phyloP scores from a whole-genome alignment of 2,113 vertebrate species.

The Plestiodon gilberti region DNA sequence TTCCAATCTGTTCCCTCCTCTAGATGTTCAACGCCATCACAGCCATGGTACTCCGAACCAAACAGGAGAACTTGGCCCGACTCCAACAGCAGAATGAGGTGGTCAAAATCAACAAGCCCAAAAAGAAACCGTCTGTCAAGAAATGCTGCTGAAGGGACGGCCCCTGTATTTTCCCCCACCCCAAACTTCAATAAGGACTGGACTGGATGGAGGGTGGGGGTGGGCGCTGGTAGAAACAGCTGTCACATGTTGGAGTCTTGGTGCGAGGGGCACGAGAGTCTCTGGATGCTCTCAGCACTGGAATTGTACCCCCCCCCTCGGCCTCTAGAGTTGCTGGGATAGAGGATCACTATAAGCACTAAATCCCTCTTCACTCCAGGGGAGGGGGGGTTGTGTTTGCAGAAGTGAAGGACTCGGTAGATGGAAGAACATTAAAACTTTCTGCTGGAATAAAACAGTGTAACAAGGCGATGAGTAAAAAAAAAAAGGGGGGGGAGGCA shows the following conservation, averaged over 20 bases:
- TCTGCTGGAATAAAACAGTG: conserved; percentile 14
- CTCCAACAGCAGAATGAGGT: conserved; percentile 76
- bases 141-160: conserved; percentile 79
- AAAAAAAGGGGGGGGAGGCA: background rate
- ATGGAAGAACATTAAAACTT: background rate
- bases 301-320: background rate
- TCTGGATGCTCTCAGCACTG: background rate
- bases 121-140: conserved; percentile 78
- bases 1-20: too few relatives aligned
- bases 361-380: background rate
- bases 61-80: conserved; percentile 78
- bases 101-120: conserved; percentile 81
- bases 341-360: background rate
- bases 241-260: background rate
- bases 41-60: conserved; percentile 80
- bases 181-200: background rate
- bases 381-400: background rate
- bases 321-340: background rate
- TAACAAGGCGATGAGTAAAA: background rate
- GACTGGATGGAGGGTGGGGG: background rate
- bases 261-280: background rate
- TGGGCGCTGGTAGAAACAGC: background rate
- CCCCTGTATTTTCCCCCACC: background rate
- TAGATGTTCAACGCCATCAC: conserved; percentile 89
- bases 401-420: background rate